These are phyloP conservation scores for Dione vanillae DNA, from an alignment of 2,888 invertebrate genomes.

Conservation along the genomic window DNA sequence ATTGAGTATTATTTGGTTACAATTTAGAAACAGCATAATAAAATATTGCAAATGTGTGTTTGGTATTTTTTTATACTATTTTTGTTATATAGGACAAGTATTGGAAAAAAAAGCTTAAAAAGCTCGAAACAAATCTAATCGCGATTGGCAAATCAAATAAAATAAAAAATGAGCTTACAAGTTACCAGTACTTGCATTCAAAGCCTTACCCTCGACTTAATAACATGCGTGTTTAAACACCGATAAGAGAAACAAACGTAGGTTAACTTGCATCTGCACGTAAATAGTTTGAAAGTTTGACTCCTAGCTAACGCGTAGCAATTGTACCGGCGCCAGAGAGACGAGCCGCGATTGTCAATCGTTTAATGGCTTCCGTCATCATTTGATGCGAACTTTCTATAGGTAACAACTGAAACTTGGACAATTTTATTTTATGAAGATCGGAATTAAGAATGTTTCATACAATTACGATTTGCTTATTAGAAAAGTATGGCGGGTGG, in stretches of 20 bases:
- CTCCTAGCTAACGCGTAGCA: conserved; percentile 66
- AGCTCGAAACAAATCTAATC: too few species aligned
- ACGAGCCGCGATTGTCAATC: conserved; percentile 69
- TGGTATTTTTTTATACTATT: not conserved
- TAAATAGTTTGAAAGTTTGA: conserved; percentile 74
- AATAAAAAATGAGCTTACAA: too few species aligned
- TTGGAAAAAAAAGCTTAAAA: too few species aligned
- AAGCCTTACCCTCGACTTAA: not conserved
- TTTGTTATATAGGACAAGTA: not conserved
- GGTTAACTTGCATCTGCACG: conserved; percentile 76
- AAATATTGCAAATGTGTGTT: not conserved
- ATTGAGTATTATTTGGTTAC: conserved; percentile 47
- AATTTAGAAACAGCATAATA: conserved; percentile 16
- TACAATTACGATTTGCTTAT: conserved; percentile 3
- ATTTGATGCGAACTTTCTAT: conserved; percentile 42
- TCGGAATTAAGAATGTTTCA: conserved; percentile 24
- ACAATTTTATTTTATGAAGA: conserved; percentile 36
- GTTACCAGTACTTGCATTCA: too few species aligned
- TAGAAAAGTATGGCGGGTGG: not conserved
- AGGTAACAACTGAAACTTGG: conserved; percentile 37
- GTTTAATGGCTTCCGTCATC: conserved; percentile 71
- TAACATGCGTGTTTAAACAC: conserved; percentile 49
- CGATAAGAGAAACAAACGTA: conserved; percentile 82
- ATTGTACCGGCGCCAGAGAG: conserved; percentile 59
- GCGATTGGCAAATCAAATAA: too few species aligned